Percentiles rank a stretch among this genome's conserved stretches.
These are phyloP conservation scores for Gallinago media DNA, from an alignment of 2,113 vertebrate species.

Conservation along the genomic window DNA sequence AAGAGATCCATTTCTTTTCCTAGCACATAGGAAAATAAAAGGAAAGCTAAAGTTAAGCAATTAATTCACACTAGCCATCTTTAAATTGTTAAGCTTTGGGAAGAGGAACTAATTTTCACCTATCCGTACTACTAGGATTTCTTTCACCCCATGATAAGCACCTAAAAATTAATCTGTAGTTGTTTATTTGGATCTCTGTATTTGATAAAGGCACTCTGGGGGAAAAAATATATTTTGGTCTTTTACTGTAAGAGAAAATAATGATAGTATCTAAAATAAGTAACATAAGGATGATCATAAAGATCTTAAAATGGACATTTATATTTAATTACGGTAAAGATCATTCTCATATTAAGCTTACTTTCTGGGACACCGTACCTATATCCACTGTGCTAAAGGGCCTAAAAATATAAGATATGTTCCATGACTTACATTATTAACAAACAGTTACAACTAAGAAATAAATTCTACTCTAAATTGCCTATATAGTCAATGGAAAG, in stretches of 20 bases:
- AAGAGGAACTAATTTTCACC: background rate
- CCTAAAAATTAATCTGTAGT: background rate
- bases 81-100: background rate
- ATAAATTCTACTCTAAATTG: background rate
- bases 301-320: background rate
- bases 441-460: background rate
- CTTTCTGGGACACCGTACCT: fast-evolving
- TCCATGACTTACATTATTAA: background rate
- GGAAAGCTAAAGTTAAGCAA: background rate
- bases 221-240: background rate
- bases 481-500: background rate
- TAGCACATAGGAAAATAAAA: background rate
- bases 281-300: background rate
- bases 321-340: background rate
- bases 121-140: background rate
- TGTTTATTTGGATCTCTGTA: background rate
- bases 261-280: background rate
- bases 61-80: background rate
- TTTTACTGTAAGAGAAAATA: background rate
- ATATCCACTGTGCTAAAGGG: background rate
- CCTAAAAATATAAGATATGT: background rate
- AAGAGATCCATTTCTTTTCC: background rate
- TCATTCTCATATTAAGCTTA: background rate
- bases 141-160: fast-evolving
- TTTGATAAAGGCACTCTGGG: background rate